phyloP scores from a whole-genome alignment of 1,140 invertebrate species.

The Eurytemora carolleeae region DNA sequence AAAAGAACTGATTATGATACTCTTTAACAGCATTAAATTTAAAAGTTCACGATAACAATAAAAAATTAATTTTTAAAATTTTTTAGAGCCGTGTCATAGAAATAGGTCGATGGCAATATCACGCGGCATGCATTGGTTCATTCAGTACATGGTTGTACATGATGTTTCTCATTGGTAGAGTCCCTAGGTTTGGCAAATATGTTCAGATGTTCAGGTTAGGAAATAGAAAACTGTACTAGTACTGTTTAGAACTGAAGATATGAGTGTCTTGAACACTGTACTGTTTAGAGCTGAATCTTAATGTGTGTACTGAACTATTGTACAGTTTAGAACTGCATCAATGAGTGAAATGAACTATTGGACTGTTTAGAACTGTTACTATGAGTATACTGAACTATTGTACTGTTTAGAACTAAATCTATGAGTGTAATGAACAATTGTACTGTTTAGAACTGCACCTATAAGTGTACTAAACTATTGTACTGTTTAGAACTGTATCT shows the following conservation, averaged over 20 bases:
- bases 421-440: slow-evolving; percentile 52
- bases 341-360: slow-evolving; percentile 54
- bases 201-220: slow-evolving; percentile 34
- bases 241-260: slow-evolving; percentile 26
- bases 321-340: slow-evolving; percentile 25
- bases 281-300: slow-evolving; percentile 25
- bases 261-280: slow-evolving; percentile 53
- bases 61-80: neutral
- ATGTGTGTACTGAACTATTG: slow-evolving; percentile 53
- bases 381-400: slow-evolving; percentile 54
- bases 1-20: neutral
- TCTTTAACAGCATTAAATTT: neutral
- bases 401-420: slow-evolving; percentile 25
- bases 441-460: slow-evolving; percentile 25
- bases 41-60: no score
- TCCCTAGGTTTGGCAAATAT: slow-evolving; percentile 62
- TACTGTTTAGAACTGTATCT: slow-evolving; percentile 25
- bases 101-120: slow-evolving; percentile 56
- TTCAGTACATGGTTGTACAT: slow-evolving; percentile 63
- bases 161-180: slow-evolving; percentile 66
- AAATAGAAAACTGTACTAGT: no score
- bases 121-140: slow-evolving; percentile 56
- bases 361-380: slow-evolving; percentile 39
- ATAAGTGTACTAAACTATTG: slow-evolving; percentile 54
- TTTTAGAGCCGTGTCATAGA: neutral